These are phyloP conservation scores for Tenthredo mesomela DNA, from an alignment of 2,888 invertebrate genomes.

Conservation along the genomic window DNA sequence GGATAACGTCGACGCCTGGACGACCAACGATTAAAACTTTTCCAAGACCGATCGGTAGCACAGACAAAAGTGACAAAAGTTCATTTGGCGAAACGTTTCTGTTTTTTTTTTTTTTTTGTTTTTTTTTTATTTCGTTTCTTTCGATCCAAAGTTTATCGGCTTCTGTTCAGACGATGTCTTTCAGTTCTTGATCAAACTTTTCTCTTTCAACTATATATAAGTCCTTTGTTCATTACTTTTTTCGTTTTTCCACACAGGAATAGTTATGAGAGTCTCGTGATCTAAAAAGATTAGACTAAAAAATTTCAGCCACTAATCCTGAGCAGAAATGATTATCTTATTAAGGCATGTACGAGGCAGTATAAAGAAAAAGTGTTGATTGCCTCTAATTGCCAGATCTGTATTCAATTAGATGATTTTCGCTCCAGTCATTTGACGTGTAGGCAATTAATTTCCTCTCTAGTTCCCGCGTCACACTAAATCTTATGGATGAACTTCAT, in stretches of 20 bases:
- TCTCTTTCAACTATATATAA: neutral
- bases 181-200: neutral
- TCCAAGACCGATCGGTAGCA: slow-evolving; percentile 70
- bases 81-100: slow-evolving; percentile 55
- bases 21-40: slow-evolving; percentile 74
- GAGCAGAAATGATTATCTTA: neutral
- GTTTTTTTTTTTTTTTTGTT: neutral
- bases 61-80: slow-evolving; percentile 71
- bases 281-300: neutral
- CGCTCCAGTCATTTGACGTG: slow-evolving; percentile 1
- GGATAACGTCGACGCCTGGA: slow-evolving; percentile 56
- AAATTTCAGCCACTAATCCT: neutral
- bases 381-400: slow-evolving; percentile 33
- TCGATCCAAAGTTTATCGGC: neutral
- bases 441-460: slow-evolving; percentile 11
- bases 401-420: slow-evolving; percentile 13
- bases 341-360: neutral
- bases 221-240: neutral
- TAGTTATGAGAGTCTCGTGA: neutral
- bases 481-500: slow-evolving; percentile 26
- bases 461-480: slow-evolving; percentile 33
- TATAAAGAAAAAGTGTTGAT: neutral
- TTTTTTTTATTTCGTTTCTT: neutral
- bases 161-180: neutral
- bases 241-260: neutral